Evolutionary conservation across 2,888 invertebrate species (phyloP).

Genomic region (Lasioglossum oenotherae): DNA sequence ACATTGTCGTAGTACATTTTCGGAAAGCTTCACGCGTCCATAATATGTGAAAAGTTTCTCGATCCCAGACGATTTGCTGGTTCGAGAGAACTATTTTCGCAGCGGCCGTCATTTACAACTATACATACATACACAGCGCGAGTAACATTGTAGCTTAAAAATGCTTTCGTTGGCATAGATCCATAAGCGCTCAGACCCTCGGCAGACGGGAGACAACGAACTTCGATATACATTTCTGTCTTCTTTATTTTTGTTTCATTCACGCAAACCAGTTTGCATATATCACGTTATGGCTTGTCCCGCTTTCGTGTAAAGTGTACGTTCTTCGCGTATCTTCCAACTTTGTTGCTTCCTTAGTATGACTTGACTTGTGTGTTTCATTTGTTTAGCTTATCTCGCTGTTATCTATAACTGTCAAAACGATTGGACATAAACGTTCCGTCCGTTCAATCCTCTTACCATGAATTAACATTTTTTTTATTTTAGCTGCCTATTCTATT

Average conservation of each 20-base stretch:
- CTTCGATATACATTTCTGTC: constrained; percentile 63
- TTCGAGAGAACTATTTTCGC: background rate
- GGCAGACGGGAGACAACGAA: constrained; percentile 64
- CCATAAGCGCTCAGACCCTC: constrained; percentile 56
- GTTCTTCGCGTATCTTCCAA: background rate
- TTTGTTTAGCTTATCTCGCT: background rate
- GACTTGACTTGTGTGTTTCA: background rate
- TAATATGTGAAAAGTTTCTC: background rate
- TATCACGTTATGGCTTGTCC: background rate
- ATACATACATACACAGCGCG: constrained; percentile 2
- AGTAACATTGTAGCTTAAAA: constrained; percentile 39
- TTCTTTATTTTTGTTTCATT: constrained; percentile 59
- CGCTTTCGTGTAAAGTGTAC: constrained; percentile 1
- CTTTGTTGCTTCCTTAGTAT: background rate
- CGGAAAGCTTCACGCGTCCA: background rate
- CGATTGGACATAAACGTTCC: background rate
- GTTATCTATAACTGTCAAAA: background rate
- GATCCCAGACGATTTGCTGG: background rate
- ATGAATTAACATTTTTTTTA: background rate
- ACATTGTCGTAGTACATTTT: too few species aligned
- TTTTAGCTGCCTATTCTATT: background rate
- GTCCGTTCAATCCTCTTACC: background rate
- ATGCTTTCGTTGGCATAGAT: constrained; percentile 62
- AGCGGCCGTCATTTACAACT: background rate
- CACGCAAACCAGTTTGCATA: background rate